Evolutionary conservation across 2,888 invertebrate species (phyloP).

Genomic region (Marronus borbonicus): DNA sequence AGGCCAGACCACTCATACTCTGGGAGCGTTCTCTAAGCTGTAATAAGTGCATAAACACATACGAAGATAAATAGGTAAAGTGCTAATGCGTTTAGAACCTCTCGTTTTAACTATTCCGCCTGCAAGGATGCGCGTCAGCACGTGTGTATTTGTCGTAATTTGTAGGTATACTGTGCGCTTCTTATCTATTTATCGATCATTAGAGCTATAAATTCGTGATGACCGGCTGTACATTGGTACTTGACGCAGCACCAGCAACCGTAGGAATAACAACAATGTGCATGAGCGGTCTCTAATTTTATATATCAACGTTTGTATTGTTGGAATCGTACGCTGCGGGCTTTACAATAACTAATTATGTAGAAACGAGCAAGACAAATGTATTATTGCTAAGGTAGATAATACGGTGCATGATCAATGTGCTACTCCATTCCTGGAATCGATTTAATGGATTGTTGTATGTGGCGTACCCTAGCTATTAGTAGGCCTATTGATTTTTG

Average conservation of each 20-base stretch:
- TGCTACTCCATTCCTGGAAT: slow-evolving; percentile 18
- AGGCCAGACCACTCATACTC: not conserved
- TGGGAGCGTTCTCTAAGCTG: not conserved
- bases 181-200: slow-evolving; percentile 41
- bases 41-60: not conserved
- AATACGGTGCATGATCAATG: slow-evolving; percentile 4
- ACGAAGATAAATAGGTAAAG: slow-evolving; percentile 11
- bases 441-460: not conserved
- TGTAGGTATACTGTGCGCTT: slow-evolving; percentile 33
- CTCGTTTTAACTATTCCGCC: not conserved
- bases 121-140: not conserved
- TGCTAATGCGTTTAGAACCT: not conserved
- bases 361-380: slow-evolving; percentile 37
- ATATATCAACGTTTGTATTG: slow-evolving; percentile 27
- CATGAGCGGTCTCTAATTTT: slow-evolving; percentile 27
- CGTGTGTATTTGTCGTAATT: slow-evolving; percentile 39
- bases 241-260: not conserved
- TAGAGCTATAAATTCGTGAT: slow-evolving; percentile 37
- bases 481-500: slow-evolving; percentile 28
- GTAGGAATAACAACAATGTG: not conserved
- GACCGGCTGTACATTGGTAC: not conserved
- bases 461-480: not conserved
- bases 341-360: slow-evolving; percentile 47
- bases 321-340: slow-evolving; percentile 37
- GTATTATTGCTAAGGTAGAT: slow-evolving; percentile 32